A percentile compares a stretch with the other conserved stretches of the same genome.
These are phyloP conservation scores for Hexactinellida sp. DNA, from an alignment of 37 sponge, comb jelly and placozoan genomes.

Conservation along the genomic window DNA sequence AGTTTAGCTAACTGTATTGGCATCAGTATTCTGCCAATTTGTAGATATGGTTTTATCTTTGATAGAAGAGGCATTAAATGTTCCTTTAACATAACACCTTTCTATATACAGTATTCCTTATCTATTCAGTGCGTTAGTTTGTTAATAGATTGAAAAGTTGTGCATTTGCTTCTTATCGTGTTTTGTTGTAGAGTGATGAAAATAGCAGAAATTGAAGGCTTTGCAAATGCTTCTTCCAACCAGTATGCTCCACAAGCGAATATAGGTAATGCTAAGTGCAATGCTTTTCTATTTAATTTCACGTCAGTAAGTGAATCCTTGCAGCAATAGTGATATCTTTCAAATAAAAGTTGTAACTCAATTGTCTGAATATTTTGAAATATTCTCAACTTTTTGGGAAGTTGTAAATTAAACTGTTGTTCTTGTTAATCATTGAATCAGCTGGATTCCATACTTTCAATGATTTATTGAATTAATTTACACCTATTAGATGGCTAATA, in stretches of 20 bases:
- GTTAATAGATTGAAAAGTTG: not conserved
- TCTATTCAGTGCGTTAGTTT: not conserved
- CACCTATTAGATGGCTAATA: not conserved
- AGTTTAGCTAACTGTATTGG: not conserved
- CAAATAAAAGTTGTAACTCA: not conserved
- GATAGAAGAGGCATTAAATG: not conserved
- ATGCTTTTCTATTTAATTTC: not conserved
- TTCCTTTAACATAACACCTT: not conserved
- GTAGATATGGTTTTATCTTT: not conserved
- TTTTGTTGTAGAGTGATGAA: constrained; percentile 12
- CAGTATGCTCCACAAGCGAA: not conserved
- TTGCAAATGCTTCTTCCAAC: not conserved
- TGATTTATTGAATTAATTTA: not conserved
- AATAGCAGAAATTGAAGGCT: constrained; percentile 15
- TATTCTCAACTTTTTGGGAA: not conserved
- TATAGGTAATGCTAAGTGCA: not conserved
- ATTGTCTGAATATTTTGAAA: not conserved
- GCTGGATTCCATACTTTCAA: not conserved
- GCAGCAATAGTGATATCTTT: not conserved
- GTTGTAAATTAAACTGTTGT: not conserved
- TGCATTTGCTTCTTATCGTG: not conserved
- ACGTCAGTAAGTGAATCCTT: constrained; percentile 9
- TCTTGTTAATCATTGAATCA: not conserved
- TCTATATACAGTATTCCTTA: not conserved
- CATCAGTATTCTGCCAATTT: not conserved